A percentile compares a stretch with the other conserved stretches of the same genome.
These are phyloP conservation scores for Corythornis cristatus DNA, from an alignment of 2,113 vertebrate genomes.

Conservation along the genomic window DNA sequence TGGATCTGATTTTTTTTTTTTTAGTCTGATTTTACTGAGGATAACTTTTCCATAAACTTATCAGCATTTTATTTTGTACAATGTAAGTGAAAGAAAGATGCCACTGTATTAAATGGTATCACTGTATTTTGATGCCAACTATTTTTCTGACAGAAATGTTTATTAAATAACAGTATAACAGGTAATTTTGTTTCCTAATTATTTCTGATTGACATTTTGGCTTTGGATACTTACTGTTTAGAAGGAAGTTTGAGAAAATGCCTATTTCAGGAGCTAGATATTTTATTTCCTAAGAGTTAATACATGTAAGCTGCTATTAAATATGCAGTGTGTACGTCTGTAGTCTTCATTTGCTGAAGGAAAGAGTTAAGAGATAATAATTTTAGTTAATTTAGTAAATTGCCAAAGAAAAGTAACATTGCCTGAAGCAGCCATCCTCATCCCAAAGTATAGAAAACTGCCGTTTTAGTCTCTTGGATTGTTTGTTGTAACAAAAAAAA, in stretches of 20 bases:
- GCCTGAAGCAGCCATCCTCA: not conserved
- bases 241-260: not conserved
- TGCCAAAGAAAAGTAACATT: not conserved
- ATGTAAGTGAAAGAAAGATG: not conserved
- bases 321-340: not conserved
- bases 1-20: not conserved
- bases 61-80: not conserved
- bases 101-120: not conserved
- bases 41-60: not conserved
- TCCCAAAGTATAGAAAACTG: not conserved
- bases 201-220: not conserved
- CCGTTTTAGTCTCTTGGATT: not conserved
- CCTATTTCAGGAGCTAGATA: not conserved
- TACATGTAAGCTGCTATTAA: not conserved
- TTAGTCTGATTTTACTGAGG: not conserved
- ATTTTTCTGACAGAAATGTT: not conserved
- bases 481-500: not conserved
- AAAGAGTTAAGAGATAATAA: not conserved
- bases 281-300: not conserved
- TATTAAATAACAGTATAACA: not conserved
- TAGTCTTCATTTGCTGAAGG: not conserved
- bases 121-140: not conserved
- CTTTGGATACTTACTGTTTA: not conserved
- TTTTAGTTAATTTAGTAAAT: not conserved
- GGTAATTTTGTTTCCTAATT: not conserved